These are phyloP conservation scores for Pangasius djambal DNA, from an alignment of 2,797 vertebrate genomes.

Conservation along the genomic window DNA sequence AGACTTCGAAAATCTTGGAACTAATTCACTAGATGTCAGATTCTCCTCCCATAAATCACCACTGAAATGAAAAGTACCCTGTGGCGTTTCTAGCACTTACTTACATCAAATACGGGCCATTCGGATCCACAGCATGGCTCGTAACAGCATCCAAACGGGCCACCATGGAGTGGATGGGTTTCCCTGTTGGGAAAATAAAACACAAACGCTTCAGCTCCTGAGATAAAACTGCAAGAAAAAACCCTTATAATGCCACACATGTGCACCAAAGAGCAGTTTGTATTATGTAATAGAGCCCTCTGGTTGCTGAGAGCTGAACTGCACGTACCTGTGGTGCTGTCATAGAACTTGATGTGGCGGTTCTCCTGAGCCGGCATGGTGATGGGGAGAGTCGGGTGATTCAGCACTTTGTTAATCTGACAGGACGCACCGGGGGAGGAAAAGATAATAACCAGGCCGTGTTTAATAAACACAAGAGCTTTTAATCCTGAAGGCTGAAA, in stretches of 20 bases:
- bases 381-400: slow-evolving; percentile 95
- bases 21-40: too few species aligned
- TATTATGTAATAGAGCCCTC: not conserved
- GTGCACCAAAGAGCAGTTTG: not conserved
- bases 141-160: slow-evolving; percentile 97
- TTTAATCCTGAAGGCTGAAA: not conserved
- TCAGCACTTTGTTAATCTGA: slow-evolving; percentile 96
- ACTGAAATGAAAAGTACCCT: too few species aligned
- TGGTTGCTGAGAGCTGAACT: not conserved
- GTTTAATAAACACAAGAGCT: not conserved
- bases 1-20: too few species aligned
- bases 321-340: slow-evolving; percentile 89
- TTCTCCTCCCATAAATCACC: too few species aligned
- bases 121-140: slow-evolving; percentile 95
- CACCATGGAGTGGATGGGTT: slow-evolving; percentile 97
- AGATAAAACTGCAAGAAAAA: not conserved
- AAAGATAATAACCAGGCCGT: not conserved
- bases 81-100: slow-evolving; percentile 78
- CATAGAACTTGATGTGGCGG: slow-evolving; percentile 95
- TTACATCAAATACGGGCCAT: slow-evolving; percentile 98
- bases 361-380: slow-evolving; percentile 97
- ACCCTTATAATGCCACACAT: not conserved
- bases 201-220: not conserved
- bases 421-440: slow-evolving; percentile 68
- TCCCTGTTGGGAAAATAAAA: slow-evolving; percentile 72